Evolutionary conservation across 2,888 invertebrate genomes (phyloP), one percentile per base, ranked within the genome.

Genomic region (Archaeoteleia sp.): DNA sequence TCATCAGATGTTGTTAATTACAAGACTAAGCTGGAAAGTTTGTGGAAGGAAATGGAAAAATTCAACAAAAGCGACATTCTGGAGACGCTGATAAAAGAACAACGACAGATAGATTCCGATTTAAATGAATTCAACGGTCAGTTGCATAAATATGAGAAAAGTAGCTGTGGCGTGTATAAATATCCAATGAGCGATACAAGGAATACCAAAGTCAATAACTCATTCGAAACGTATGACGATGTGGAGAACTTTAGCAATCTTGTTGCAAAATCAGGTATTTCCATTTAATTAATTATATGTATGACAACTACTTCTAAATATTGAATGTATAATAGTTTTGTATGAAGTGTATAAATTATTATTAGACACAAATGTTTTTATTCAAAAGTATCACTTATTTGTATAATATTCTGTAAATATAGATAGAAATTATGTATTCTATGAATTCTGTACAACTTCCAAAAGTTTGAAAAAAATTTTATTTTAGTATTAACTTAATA

Each of bases 191-290:
- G 1, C 7, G 17, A 42, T 13, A 12, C 4, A 32, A 42, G 12
- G 70, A 58, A 8, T 58, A 8, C 10, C 0, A 71, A 32, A 72
- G 60, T 13, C 35, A 45, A 1, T 14, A 13, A 29, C 48, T 32
- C 23, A 7, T 30, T 7, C 12, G 17, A 46, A 62, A 68, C 76
- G 62, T 78, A 74, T 29, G 70, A 73, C n/a, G 74, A 71, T 0
- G 61, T 75, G 0, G 67, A 79, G 14, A 75, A 80, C 57, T 82
- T 84, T 30, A 77, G 77, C 25, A 65, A 66, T 1, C 66, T 85
- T 17, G 70, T 85, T 17, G 77, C 78, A 1, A 77, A 72, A 72
- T 82, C 84, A 60, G 84, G 84, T 82, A 9, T 45, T 20, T 29
- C 46, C 10, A 1, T 51, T 42, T n/a, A n/a, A n/a, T n/a, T n/a